Evolutionary conservation across 2,888 invertebrate species (phyloP).

Genomic region (Agapostemon virescens): DNA sequence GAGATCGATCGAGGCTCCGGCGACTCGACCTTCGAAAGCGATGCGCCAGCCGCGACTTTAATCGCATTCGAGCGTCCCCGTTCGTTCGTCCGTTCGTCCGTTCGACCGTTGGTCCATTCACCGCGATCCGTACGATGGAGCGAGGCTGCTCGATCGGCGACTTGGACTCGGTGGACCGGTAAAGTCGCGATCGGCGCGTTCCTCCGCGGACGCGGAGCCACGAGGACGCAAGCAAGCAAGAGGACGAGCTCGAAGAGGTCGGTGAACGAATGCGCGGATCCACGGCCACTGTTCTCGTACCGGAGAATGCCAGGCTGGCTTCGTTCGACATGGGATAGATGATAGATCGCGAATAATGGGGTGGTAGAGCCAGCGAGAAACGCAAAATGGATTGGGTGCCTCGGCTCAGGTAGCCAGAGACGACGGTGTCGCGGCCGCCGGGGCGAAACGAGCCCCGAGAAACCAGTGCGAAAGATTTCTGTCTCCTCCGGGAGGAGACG

Average conservation of each 20-base stretch:
- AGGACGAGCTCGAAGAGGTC: slow-evolving; percentile 9
- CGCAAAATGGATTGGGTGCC: slow-evolving; percentile 71
- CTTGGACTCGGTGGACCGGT: slow-evolving; percentile 21
- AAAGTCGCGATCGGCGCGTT: neutral
- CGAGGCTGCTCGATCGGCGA: neutral
- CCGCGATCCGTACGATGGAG: slow-evolving; percentile 20
- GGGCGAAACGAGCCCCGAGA: slow-evolving; percentile 28
- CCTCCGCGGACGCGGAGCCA: neutral
- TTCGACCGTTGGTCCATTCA: neutral
- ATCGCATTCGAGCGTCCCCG: neutral
- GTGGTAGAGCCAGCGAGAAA: slow-evolving; percentile 37
- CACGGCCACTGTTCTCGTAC: slow-evolving; percentile 3
- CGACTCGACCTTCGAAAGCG: slow-evolving; percentile 20
- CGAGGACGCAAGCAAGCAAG: slow-evolving; percentile 13
- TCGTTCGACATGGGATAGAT: slow-evolving; percentile 68
- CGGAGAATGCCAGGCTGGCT: slow-evolving; percentile 55
- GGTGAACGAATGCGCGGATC: slow-evolving; percentile 49
- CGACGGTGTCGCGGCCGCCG: slow-evolving; percentile 43
- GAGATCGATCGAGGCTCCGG: neutral
- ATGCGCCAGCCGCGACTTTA: slow-evolving; percentile 2
- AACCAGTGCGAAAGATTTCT: neutral
- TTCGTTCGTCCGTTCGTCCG: neutral
- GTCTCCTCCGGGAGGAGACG: neutral
- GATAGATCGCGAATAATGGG: slow-evolving; percentile 59
- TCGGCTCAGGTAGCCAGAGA: slow-evolving; percentile 69